A percentile compares a stretch with the other conserved stretches of the same genome.
Conservation (phyloP, 2,797 vertebrate species). For the Cetoscarus ocellatus region DNA sequence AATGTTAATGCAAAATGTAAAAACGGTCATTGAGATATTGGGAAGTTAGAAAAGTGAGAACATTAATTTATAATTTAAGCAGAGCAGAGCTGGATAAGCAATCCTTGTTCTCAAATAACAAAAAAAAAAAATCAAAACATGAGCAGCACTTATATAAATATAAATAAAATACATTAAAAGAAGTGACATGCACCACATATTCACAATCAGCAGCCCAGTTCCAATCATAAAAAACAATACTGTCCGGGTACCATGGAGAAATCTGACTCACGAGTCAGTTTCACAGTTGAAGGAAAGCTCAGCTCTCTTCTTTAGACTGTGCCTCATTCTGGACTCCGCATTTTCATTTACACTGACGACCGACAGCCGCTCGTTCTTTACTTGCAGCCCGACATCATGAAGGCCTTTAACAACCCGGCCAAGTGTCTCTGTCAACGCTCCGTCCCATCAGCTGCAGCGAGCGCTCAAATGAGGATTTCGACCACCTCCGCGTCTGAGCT, state of each 20-base stretch:
- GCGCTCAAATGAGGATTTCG: conserved; percentile 84
- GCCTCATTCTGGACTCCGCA: conserved; percentile 35
- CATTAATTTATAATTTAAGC: conserved; percentile 35
- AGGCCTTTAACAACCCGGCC: conserved; percentile 7
- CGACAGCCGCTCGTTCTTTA: conserved; percentile 6
- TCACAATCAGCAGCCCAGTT: conserved; percentile 56
- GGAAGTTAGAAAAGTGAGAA: conserved; percentile 24
- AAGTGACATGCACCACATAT: conserved; percentile 47
- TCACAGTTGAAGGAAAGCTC: conserved; percentile 69
- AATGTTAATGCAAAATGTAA: no score
- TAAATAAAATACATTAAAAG: conserved; percentile 76
- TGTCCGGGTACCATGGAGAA: conserved; percentile 74
- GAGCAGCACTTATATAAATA: conserved; percentile 83
- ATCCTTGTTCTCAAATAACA: conserved; percentile 36
- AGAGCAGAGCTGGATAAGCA: conserved; percentile 41
- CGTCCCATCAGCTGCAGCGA: conserved; percentile 4
- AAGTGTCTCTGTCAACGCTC: conserved; percentile 19
- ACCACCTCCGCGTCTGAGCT: conserved; percentile 74
- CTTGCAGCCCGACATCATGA: conserved; percentile 1
- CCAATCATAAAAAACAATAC: conserved; percentile 60
- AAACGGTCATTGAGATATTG: background rate
- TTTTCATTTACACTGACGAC: background rate
- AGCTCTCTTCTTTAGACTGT: conserved; percentile 64
- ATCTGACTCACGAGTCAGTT: conserved; percentile 41
- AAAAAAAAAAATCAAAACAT: conserved; percentile 64